phyloP scores from a whole-genome alignment of 1,140 invertebrate genomes.

The Phymorhynchus buccinoides region DNA sequence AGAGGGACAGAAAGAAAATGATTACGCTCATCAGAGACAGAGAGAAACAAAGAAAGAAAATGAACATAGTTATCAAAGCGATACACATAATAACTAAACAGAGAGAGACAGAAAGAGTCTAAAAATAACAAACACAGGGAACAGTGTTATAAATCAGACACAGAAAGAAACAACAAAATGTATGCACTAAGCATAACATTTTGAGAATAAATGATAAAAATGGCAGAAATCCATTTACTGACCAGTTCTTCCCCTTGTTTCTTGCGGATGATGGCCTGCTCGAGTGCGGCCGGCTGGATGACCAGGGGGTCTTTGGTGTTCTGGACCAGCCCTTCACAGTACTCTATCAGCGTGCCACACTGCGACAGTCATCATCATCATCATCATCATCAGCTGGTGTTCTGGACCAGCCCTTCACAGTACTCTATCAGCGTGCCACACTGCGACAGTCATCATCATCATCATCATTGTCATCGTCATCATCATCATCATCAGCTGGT shows the following conservation, averaged over 20 bases:
- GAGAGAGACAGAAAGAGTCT: too few species aligned
- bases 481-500: too few species aligned
- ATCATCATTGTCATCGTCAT: too few species aligned
- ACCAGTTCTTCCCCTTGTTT: conserved; percentile 83
- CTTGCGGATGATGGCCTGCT: conserved; percentile 89
- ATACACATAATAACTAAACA: neutral
- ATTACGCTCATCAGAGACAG: too few species aligned
- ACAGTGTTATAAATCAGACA: neutral
- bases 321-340: conserved; percentile 91
- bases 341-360: conserved; percentile 81
- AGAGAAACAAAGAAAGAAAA: too few species aligned
- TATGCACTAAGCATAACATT: too few species aligned
- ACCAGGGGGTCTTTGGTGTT: conserved; percentile 90
- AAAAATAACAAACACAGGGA: neutral
- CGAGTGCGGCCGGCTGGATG: conserved; percentile 88
- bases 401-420: conserved; percentile 90
- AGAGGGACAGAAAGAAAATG: too few species aligned
- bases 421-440: conserved; percentile 83
- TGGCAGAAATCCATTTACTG: conserved; percentile 42
- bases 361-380: conserved; percentile 49
- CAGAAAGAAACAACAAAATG: too few species aligned
- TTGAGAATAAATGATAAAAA: neutral
- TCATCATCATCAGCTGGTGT: conserved; percentile 77
- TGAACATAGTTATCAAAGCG: neutral
- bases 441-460: conserved; percentile 50